Conservation (phyloP, 1,140 invertebrate genomes). For the Drosophila kanapiae region DNA sequence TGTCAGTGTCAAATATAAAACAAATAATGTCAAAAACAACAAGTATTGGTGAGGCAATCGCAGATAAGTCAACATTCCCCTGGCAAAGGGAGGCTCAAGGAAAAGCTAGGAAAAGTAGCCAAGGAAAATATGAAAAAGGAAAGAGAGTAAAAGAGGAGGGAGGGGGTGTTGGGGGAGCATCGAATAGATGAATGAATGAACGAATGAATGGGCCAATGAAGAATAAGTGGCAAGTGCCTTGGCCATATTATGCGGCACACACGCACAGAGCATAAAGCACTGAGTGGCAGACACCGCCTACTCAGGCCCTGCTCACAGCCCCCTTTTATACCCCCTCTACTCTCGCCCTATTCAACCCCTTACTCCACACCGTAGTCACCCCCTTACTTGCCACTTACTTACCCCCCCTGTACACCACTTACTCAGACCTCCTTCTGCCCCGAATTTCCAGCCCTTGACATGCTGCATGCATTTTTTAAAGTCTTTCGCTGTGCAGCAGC, state of each 20-base stretch:
- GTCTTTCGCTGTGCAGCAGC: slow-evolving; percentile 55
- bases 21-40: slow-evolving; percentile 72
- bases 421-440: neutral
- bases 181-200: slow-evolving; percentile 25
- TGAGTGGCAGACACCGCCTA: neutral
- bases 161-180: neutral
- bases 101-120: slow-evolving; percentile 36
- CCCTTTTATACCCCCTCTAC: no score
- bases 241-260: slow-evolving; percentile 29
- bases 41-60: slow-evolving; percentile 58
- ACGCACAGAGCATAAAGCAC: slow-evolving; percentile 9
- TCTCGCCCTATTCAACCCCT: neutral
- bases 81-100: slow-evolving; percentile 28
- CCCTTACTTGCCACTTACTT: neutral
- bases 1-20: slow-evolving; percentile 78
- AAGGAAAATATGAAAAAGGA: neutral
- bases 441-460: slow-evolving; percentile 34
- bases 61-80: slow-evolving; percentile 77
- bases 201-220: slow-evolving; percentile 28
- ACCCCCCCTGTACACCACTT: neutral
- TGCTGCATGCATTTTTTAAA: slow-evolving; percentile 72
- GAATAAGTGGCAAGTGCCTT: slow-evolving; percentile 35
- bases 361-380: neutral
- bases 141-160: neutral
- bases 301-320: no score